Base-by-base conservation (phyloP, 2,888 invertebrate species). In the Orthonychiurus folsomi region DNA sequence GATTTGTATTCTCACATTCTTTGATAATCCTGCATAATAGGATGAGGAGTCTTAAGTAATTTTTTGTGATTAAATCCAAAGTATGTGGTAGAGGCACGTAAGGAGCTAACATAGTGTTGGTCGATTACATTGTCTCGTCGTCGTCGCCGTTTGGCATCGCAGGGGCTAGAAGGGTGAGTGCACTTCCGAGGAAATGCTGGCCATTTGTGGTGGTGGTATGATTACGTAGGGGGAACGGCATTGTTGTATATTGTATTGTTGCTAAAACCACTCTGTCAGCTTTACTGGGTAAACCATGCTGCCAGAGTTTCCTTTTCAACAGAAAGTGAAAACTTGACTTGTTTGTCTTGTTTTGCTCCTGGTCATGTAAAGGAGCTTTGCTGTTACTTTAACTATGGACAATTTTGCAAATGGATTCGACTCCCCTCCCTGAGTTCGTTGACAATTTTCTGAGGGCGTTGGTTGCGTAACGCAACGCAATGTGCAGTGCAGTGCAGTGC, bases 311-410 rank as follows among this genome's bases (percentile, higher is more conserved):
- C 37, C 37, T 37, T 37, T 37, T 37, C 37, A 37, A 15, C 37
- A 37, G 59, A 59, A 59, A 59, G 59, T 59, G 59, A 59, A 59
- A 59, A 59, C 59, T 59, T 59, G 59, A 52, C 52, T 52, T 52
- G 52, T 20, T 52, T 52, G 21, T 23, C 23, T 48, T 50, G 18
- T 50, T 50, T 59, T 59, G 59, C 59, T 59, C 21, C 50, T 21
- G 50, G 59, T 9, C 52, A 52, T 12, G 37, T 5, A 5, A 37
- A 37, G 37, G 37, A 37, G 37, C 15, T 37, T 37, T 37, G 37
- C 37, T 9, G 9, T 37, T 37, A 5, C 15, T 37, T 37, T 37
- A 37, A 37, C 15, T 37, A 15, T 15, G 15, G 15, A 15, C 37
- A 9, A 37, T 37, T 5, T 15, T 37, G 37, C 15, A 15, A 5